Conservation (phyloP, 2,888 invertebrate genomes). For the Hanleya hanleyi region DNA sequence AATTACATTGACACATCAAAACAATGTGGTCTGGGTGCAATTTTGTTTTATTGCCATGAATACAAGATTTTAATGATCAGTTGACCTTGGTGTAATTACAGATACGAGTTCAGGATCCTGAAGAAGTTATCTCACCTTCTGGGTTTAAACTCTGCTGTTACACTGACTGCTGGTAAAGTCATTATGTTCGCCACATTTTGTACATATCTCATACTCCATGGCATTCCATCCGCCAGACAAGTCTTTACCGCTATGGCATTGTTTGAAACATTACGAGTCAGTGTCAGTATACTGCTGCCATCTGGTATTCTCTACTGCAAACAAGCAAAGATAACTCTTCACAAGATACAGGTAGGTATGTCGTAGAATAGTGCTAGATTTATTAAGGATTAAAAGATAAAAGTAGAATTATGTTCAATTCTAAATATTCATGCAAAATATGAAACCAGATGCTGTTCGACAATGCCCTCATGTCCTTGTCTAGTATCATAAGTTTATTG, state of each 20-base stretch:
- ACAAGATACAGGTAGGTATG: conserved; percentile 44
- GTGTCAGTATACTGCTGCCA: conserved; percentile 50
- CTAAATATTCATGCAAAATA: no score
- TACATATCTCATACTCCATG: conserved; percentile 38
- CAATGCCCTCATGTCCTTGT: no score
- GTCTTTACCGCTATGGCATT: conserved; percentile 52
- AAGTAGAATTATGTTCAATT: no score
- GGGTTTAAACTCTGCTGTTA: conserved; percentile 48
- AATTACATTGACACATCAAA: no score
- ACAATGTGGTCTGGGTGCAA: no score
- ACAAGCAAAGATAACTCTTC: conserved; percentile 44
- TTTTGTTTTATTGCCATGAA: no score
- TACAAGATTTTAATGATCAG: no score
- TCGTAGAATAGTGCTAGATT: no score
- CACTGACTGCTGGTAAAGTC: conserved; percentile 50
- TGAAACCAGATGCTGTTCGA: no score
- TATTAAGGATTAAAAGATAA: no score
- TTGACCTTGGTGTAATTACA: conserved; percentile 10
- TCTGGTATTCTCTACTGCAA: conserved; percentile 47
- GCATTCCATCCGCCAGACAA: conserved; percentile 31
- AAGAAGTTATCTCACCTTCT: conserved; percentile 39
- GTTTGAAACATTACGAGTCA: conserved; percentile 49
- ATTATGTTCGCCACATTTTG: conserved; percentile 50
- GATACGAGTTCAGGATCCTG: conserved; percentile 35
- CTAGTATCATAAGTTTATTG: no score